Percentiles rank a stretch among this genome's conserved stretches.
These are phyloP conservation scores for Megaustenia siamemsis DNA, from an alignment of 2,888 invertebrate species.

Conservation along the genomic window DNA sequence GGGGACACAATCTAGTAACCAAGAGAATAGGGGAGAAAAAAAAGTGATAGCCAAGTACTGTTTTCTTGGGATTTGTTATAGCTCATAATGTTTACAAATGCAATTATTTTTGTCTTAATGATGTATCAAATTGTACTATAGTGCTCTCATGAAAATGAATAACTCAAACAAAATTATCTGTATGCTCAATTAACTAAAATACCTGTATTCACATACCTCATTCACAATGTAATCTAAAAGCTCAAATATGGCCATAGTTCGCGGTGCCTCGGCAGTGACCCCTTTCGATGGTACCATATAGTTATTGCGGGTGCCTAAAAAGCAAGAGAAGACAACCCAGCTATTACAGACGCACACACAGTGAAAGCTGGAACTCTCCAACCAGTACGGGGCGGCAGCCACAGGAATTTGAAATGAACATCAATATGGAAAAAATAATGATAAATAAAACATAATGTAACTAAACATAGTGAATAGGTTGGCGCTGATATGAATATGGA, in stretches of 20 bases:
- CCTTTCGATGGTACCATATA: slow-evolving; percentile 68
- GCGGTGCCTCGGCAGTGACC: slow-evolving; percentile 76
- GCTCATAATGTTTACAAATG: neutral
- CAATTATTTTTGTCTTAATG: too few relatives aligned
- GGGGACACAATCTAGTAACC: too few relatives aligned
- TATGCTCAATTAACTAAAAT: neutral
- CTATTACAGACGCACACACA: slow-evolving; percentile 52
- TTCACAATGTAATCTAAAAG: slow-evolving; percentile 99
- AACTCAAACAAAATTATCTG: neutral
- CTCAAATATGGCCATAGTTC: slow-evolving; percentile 99
- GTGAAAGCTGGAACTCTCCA: slow-evolving; percentile 51
- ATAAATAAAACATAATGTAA: slow-evolving; percentile 37
- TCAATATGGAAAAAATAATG: slow-evolving; percentile 23
- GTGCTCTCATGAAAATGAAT: neutral
- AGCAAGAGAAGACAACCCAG: slow-evolving; percentile 58
- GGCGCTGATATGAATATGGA: slow-evolving; percentile 44
- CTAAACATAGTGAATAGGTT: slow-evolving; percentile 41
- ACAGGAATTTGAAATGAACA: slow-evolving; percentile 51
- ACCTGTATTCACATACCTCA: slow-evolving; percentile 83
- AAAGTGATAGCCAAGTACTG: too few relatives aligned
- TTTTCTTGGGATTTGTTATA: too few relatives aligned
- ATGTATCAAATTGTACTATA: neutral
- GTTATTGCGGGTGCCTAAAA: slow-evolving; percentile 75
- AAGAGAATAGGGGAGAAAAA: too few relatives aligned
- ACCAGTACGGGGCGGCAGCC: slow-evolving; percentile 42